Conservation (phyloP, 2,888 invertebrate genomes). For the Cremastobaeus sp. region DNA sequence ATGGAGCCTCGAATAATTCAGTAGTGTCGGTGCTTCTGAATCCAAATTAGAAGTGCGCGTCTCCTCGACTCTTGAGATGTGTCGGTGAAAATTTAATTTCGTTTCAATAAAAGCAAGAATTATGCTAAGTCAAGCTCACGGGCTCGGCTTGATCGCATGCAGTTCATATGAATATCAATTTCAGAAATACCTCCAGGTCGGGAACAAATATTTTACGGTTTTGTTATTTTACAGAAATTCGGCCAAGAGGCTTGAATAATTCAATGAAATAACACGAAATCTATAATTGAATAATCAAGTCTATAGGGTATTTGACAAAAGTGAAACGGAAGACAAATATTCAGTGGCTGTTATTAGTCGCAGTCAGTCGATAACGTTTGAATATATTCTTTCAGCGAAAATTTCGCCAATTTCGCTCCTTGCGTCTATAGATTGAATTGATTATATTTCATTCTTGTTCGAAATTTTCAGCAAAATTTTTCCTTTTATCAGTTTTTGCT, state of each 20-base stretch:
- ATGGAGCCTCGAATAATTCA: constrained; percentile 59
- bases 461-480: too few species aligned
- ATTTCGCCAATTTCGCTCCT: constrained; percentile 18
- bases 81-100: constrained; percentile 56
- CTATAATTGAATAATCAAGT: constrained; percentile 44
- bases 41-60: constrained; percentile 56
- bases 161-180: constrained; percentile 53
- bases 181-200: constrained; percentile 36
- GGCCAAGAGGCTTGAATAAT: constrained; percentile 30
- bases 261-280: constrained; percentile 45
- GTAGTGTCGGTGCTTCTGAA: constrained; percentile 54
- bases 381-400: constrained; percentile 25
- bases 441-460: too few species aligned
- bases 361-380: not conserved
- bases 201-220: constrained; percentile 46
- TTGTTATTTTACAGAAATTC: constrained; percentile 34
- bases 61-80: constrained; percentile 41
- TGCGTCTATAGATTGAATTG: not conserved
- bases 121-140: constrained; percentile 47
- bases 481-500: too few species aligned
- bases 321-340: constrained; percentile 25
- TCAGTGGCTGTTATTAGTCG: constrained; percentile 9
- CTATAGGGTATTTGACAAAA: constrained; percentile 19
- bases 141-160: constrained; percentile 42
- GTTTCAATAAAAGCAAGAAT: constrained; percentile 57